Conservation (phyloP, 2,888 invertebrate genomes). For the Hirudinaria manillensis region DNA sequence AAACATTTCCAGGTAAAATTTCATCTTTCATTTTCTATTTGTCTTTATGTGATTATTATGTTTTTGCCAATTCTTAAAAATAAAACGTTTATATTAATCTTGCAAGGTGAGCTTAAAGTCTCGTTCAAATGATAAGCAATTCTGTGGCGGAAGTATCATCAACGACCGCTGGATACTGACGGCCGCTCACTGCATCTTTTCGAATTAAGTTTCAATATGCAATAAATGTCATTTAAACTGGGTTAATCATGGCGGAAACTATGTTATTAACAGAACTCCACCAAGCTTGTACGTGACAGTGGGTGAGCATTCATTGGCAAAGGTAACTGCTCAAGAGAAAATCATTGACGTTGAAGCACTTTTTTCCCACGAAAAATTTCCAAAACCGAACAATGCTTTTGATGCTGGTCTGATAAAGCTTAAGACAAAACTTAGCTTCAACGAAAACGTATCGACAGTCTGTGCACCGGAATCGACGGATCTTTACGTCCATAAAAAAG, state of each 20-base stretch:
- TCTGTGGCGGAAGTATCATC: constrained; percentile 37
- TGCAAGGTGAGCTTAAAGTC: too few relatives aligned
- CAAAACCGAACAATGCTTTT: neutral
- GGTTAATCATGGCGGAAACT: too few relatives aligned
- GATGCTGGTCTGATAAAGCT: constrained; percentile 10
- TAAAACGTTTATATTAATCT: too few relatives aligned
- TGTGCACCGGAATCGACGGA: constrained; percentile 11
- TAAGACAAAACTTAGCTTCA: neutral
- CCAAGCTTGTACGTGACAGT: neutral
- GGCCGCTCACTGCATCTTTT: constrained; percentile 36
- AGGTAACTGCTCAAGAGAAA: neutral
- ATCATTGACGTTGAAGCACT: constrained; percentile 10
- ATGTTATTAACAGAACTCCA: neutral
- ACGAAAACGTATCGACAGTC: constrained; percentile 10
- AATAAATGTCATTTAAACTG: too few relatives aligned
- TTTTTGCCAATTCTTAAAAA: too few relatives aligned
- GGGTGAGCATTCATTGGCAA: neutral
- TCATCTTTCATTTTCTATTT: too few relatives aligned
- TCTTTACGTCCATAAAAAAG: neutral
- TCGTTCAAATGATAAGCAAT: too few relatives aligned
- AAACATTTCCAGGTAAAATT: too few relatives aligned
- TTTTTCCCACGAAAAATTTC: constrained; percentile 30
- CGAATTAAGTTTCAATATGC: neutral
- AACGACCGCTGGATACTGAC: constrained; percentile 35
- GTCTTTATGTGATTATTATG: too few relatives aligned